A percentile compares a stretch with the other conserved stretches of the same genome.
These are phyloP conservation scores for Apotomis betuletana DNA, from an alignment of 2,888 invertebrate species.

Conservation along the genomic window DNA sequence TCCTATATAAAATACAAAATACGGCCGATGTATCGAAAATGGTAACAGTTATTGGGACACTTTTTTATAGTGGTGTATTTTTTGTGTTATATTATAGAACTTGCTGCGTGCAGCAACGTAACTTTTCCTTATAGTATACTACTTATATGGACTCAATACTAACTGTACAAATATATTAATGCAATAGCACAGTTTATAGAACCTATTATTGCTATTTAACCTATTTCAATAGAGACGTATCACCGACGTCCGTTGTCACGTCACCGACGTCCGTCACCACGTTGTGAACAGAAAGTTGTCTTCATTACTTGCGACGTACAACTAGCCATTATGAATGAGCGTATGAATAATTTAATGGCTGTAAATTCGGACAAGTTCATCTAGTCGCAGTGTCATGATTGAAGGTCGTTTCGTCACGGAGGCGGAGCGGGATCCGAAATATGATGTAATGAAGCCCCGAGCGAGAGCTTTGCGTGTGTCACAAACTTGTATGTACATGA, in stretches of 20 bases:
- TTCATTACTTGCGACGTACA: conserved; percentile 17
- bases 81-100: too few species aligned
- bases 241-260: background rate
- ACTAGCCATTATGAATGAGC: conserved; percentile 26
- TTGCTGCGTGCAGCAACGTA: too few species aligned
- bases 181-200: too few species aligned
- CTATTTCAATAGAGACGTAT: background rate
- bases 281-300: conserved; percentile 36
- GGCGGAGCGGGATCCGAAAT: conserved; percentile 18
- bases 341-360: conserved; percentile 34
- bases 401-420: conserved; percentile 35
- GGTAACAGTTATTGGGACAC: too few species aligned
- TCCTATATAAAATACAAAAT: too few species aligned
- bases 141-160: too few species aligned
- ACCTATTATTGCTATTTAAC: too few species aligned
- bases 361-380: conserved; percentile 38
- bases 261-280: conserved; percentile 5
- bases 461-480: background rate
- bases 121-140: too few species aligned
- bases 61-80: too few species aligned
- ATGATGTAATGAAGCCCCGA: conserved; percentile 13
- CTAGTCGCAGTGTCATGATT: conserved; percentile 30
- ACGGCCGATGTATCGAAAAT: too few species aligned
- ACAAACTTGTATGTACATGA: background rate
- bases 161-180: too few species aligned